Base-by-base conservation (phyloP, 1,140 invertebrate species). In the Eupeodes corollae region DNA sequence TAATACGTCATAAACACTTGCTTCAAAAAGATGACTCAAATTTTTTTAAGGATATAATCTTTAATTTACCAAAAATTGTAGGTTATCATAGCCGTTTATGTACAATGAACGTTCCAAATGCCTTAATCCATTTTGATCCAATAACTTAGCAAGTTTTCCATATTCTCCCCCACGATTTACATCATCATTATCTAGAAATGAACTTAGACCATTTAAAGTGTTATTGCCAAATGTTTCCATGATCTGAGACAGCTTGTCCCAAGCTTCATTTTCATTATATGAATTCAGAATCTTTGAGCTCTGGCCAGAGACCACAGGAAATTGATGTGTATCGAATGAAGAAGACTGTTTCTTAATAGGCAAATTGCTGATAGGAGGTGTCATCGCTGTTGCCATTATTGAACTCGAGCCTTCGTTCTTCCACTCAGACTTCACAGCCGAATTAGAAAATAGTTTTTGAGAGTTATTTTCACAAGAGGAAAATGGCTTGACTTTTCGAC, bases 221-320 rank as follows among this genome's bases (percentile, higher is more conserved):
- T 83, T 83, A 44, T 82, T 85, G 30, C 90, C 89, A 58, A 94
- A 89, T 1, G 88, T 88, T 15, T 87, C 87, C 80, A 96, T 91
- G 49, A 93, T 93, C 69, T 92, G 89, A 9, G 87, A 88, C 49
- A 96, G 94, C 70, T 92, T 91, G 1, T 88, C 87, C 87, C 91
- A 94, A 69, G 94, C 91, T 71, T 93, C 89, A 62, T 87, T 79
- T 60, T 93, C 88, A 73, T 93, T 89, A 67, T 93, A 90, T 1
- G 88, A 87, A 59, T 86, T 90, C 51, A 91, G 78, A 44, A 83
- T 43, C 84, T 70, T 6, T 76, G 13, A n/a, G n/a, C n/a, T n/a
- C n/a, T n/a, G n/a, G n/a, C n/a, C n/a, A n/a, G 21, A 8, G 21
- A 5, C 21, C 8, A 26, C 21, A 26, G 21, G 21, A 26, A 26